A percentile compares a stretch with the other conserved stretches of the same genome.
Evolutionary conservation across 2,888 invertebrate genomes (phyloP).

Genomic region (Drosophila leonis): DNA sequence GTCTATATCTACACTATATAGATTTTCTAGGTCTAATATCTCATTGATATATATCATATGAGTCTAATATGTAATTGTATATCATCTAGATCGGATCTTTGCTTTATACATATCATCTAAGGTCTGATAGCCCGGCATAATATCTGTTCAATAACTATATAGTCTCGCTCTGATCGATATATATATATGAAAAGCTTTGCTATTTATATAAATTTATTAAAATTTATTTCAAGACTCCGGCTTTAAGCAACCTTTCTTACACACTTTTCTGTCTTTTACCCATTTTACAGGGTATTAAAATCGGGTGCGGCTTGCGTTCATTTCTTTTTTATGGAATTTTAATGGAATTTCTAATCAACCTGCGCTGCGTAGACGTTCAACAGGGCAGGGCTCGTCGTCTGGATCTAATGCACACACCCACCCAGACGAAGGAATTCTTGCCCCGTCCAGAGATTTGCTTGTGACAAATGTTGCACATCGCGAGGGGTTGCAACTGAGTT

Average conservation of each 20-base stretch:
- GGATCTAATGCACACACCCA: conserved; percentile 26
- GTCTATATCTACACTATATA: no score
- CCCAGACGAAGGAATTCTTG: conserved; percentile 9
- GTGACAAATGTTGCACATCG: conserved; percentile 70
- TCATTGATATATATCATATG: no score
- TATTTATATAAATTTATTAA: no score
- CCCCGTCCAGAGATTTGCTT: conserved; percentile 56
- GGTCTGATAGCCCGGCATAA: no score
- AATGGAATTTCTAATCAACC: conserved; percentile 81
- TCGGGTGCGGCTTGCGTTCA: conserved; percentile 57
- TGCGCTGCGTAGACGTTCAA: conserved; percentile 53
- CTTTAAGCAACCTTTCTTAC: not conserved
- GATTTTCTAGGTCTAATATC: no score
- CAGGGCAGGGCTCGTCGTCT: conserved; percentile 60
- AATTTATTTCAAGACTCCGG: not conserved
- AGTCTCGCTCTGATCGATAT: not conserved
- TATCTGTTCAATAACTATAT: no score
- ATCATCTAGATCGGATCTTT: no score
- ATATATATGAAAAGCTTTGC: no score
- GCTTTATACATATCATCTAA: no score
- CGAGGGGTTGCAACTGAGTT: conserved; percentile 44
- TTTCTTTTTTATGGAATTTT: conserved; percentile 73
- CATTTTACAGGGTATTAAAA: conserved; percentile 23
- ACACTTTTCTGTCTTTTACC: not conserved
- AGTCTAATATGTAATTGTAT: no score